phyloP scores from a whole-genome alignment of 2,888 invertebrate species.

The Mesorhabditis spiculigera region DNA sequence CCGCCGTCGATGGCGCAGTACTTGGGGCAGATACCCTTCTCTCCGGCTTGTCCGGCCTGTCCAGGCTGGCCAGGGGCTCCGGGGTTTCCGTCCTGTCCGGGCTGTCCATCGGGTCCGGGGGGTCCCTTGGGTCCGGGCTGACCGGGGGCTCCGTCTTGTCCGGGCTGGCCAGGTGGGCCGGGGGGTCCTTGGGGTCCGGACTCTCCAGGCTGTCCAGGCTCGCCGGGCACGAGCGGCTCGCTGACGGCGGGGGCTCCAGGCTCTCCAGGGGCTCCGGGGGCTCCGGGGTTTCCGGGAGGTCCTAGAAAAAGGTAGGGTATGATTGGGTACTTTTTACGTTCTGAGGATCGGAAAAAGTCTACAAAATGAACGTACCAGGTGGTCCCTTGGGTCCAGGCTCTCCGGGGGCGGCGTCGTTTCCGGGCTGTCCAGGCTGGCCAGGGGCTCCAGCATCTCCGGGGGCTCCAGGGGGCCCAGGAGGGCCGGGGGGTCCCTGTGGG shows the following conservation, averaged over 20 bases:
- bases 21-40: conserved; percentile 48
- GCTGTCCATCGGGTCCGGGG: conserved; percentile 37
- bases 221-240: conserved; percentile 41
- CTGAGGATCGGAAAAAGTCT: neutral
- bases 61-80: conserved; percentile 40
- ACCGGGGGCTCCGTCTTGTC: conserved; percentile 33
- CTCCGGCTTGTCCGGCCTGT: conserved; percentile 38
- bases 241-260: conserved; percentile 35
- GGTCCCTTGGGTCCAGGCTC: conserved; percentile 51
- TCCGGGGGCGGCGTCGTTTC: conserved; percentile 40
- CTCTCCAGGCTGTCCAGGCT: conserved; percentile 36
- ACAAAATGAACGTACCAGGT: conserved; percentile 13
- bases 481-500: conserved; percentile 38
- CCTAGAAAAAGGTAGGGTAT: conserved; percentile 20
- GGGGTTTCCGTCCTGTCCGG: conserved; percentile 36
- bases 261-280: conserved; percentile 40
- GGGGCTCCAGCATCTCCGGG: conserved; percentile 35
- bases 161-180: conserved; percentile 37
- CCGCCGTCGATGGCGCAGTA: conserved; percentile 52
- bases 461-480: conserved; percentile 38
- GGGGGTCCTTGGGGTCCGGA: conserved; percentile 28
- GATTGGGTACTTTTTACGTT: conserved; percentile 1
- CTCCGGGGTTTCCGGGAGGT: conserved; percentile 42
- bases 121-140: conserved; percentile 38
- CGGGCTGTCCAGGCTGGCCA: conserved; percentile 37